These are phyloP conservation scores for Nyctalus aviator DNA, from an alignment of 2,797 vertebrate species.

Conservation along the genomic window DNA sequence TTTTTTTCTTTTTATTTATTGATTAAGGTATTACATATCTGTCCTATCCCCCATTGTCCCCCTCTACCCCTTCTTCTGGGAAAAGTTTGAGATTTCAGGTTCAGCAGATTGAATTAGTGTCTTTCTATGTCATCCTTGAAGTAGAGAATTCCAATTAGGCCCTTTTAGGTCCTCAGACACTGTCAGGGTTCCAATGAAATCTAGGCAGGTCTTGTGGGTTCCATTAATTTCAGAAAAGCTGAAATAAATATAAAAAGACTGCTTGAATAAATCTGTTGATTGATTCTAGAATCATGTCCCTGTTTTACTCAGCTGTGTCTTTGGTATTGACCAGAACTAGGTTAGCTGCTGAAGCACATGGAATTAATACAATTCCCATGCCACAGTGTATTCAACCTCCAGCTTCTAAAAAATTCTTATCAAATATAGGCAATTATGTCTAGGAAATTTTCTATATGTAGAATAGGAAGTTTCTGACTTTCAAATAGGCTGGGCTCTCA, in stretches of 20 bases:
- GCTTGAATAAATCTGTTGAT: constrained; percentile 44
- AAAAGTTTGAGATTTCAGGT: constrained; percentile 26
- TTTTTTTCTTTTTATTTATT: no score
- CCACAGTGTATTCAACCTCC: neutral
- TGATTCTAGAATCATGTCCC: neutral
- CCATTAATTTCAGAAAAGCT: constrained; percentile 28
- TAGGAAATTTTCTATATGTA: constrained; percentile 45
- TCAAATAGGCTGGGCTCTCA: constrained; percentile 33
- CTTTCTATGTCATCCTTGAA: constrained; percentile 51
- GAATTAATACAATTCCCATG: constrained; percentile 33
- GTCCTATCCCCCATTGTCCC: no score
- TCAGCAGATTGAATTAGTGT: constrained; percentile 27
- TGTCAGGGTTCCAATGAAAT: neutral
- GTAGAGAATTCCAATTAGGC: neutral
- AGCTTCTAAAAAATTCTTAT: constrained; percentile 37
- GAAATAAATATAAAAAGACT: constrained; percentile 49
- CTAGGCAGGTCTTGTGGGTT: neutral
- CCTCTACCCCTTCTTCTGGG: no score
- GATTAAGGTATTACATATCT: no score
- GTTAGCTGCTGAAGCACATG: constrained; percentile 12
- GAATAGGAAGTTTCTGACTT: constrained; percentile 48
- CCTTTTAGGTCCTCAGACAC: constrained; percentile 25
- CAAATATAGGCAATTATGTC: constrained; percentile 44
- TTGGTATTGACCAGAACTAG: constrained; percentile 39
- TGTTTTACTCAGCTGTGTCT: constrained; percentile 39